phyloP scores from a whole-genome alignment of 2,888 invertebrate genomes.

The Pilophorus perplexus region DNA sequence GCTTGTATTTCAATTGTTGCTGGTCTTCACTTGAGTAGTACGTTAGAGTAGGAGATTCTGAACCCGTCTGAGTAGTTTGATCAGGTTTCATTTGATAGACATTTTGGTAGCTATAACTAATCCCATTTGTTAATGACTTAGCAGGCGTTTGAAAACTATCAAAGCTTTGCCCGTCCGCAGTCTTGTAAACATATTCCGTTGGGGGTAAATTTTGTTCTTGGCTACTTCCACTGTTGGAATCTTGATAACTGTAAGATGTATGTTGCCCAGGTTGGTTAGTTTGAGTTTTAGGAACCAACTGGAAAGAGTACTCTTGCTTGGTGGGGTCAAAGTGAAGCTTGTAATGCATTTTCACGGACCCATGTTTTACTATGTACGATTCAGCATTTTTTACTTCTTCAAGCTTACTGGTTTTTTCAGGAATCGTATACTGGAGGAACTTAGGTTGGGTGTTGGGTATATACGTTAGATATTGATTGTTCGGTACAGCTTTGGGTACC shows the following conservation, averaged over 20 bases:
- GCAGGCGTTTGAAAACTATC: neutral
- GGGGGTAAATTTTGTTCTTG: neutral
- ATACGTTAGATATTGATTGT: slow-evolving; percentile 20
- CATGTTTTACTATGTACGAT: slow-evolving; percentile 4
- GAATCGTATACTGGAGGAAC: slow-evolving; percentile 11
- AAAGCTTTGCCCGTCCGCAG: neutral
- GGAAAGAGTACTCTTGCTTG: slow-evolving; percentile 29
- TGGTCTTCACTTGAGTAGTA: slow-evolving; percentile 11
- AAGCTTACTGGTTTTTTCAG: slow-evolving; percentile 6
- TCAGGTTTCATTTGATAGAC: slow-evolving; percentile 5
- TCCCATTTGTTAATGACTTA: neutral
- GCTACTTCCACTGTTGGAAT: neutral
- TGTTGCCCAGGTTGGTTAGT: neutral
- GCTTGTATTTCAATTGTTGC: neutral
- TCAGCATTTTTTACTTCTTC: neutral
- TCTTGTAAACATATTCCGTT: slow-evolving; percentile 10
- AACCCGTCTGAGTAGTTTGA: neutral
- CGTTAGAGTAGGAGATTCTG: neutral
- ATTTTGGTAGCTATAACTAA: neutral
- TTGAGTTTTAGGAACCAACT: slow-evolving; percentile 1
- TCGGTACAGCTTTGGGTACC: slow-evolving; percentile 23
- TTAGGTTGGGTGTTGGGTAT: slow-evolving; percentile 3
- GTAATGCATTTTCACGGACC: slow-evolving; percentile 34
- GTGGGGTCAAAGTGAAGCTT: slow-evolving; percentile 29
- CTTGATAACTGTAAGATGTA: neutral